Conservation (phyloP, 2,113 vertebrate genomes). For the Phrynosoma platyrhinos region DNA sequence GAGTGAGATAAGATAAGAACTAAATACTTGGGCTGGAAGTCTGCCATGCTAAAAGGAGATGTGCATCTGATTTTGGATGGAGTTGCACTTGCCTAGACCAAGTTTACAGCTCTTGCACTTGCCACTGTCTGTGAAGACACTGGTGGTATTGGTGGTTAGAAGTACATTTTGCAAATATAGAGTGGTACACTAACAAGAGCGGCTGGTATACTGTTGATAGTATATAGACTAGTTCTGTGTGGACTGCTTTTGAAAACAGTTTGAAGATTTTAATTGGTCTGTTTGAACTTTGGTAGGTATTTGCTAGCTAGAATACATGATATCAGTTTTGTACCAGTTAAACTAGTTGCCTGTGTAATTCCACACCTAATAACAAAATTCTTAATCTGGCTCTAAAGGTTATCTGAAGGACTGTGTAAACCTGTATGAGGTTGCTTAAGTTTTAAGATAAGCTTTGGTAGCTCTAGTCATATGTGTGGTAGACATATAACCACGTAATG, state of each 20-base stretch:
- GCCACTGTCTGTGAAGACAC: neutral
- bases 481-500: no score
- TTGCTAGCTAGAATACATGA: neutral
- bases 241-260: neutral
- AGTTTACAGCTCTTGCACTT: neutral
- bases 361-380: neutral
- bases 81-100: neutral
- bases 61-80: neutral
- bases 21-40: neutral
- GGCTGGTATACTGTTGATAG: no score
- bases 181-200: neutral
- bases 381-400: neutral
- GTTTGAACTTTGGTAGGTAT: neutral
- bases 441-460: neutral
- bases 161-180: neutral
- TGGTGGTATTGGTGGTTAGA: neutral
- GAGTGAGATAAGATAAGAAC: neutral
- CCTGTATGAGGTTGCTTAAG: no score
- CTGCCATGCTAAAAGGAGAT: neutral
- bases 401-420: neutral
- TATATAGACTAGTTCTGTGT: neutral
- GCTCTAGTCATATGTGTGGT: neutral
- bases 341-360: neutral
- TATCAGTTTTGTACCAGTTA: neutral
- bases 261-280: neutral